Evolutionary conservation across 2,888 invertebrate genomes (phyloP).

Genomic region (Tortricodes alternella): DNA sequence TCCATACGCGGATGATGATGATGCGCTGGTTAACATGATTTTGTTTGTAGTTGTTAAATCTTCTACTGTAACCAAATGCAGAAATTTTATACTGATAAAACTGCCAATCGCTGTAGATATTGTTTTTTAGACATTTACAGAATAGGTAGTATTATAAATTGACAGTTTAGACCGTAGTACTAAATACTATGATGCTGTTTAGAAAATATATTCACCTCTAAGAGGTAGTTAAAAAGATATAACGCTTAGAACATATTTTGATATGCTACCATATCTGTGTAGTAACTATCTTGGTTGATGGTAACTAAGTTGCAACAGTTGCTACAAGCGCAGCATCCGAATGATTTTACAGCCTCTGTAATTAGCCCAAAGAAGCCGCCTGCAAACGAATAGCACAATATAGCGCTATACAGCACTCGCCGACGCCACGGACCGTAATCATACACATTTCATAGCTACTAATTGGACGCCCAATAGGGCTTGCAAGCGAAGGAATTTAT

Average conservation of each 20-base stretch:
- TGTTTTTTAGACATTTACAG: too few species aligned
- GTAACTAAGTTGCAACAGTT: constrained; percentile 62
- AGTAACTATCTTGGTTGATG: background rate
- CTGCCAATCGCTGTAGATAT: too few species aligned
- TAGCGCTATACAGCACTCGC: constrained; percentile 13
- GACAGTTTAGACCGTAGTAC: too few species aligned
- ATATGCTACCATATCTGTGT: background rate
- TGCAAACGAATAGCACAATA: constrained; percentile 54
- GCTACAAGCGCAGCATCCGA: constrained; percentile 44
- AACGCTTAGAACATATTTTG: background rate
- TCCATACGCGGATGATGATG: too few species aligned
- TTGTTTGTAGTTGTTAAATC: too few species aligned
- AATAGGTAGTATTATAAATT: too few species aligned
- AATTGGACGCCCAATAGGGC: constrained; percentile 31
- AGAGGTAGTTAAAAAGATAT: too few species aligned
- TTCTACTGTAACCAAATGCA: too few species aligned
- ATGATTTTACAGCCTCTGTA: constrained; percentile 58
- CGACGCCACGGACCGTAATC: constrained; percentile 20
- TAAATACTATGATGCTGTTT: too few species aligned
- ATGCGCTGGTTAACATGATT: too few species aligned
- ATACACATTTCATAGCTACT: constrained; percentile 31
- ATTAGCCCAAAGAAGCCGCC: constrained; percentile 67
- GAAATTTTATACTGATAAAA: too few species aligned
- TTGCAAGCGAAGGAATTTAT: constrained; percentile 28
- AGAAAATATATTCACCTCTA: too few species aligned